Conservation (phyloP, 1,140 invertebrate genomes). For the Leguminivora glycinivorella region DNA sequence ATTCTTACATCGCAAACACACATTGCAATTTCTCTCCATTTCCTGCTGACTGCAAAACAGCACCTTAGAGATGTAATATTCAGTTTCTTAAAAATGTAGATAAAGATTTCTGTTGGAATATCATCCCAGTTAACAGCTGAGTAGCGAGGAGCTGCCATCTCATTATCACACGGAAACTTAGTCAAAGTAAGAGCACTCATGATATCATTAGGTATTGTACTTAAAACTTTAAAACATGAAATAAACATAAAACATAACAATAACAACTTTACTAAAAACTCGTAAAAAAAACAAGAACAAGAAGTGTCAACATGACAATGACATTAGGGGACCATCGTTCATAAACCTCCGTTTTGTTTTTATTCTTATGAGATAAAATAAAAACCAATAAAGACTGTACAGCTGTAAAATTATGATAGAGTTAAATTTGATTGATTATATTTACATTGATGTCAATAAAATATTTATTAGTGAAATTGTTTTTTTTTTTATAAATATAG, state of each 20-base stretch:
- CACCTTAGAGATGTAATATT: slow-evolving; percentile 40
- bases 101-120: slow-evolving; percentile 43
- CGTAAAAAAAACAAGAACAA: neutral
- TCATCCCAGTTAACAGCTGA: slow-evolving; percentile 1
- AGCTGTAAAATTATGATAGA: too few relatives aligned
- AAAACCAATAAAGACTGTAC: too few relatives aligned
- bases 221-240: too few relatives aligned
- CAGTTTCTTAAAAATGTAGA: slow-evolving; percentile 46
- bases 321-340: neutral
- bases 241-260: too few relatives aligned
- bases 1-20: slow-evolving; percentile 44
- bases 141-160: neutral
- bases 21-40: slow-evolving; percentile 42
- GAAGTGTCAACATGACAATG: neutral
- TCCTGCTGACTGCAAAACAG: slow-evolving; percentile 45
- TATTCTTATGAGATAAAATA: neutral
- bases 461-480: neutral
- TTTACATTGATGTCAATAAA: too few relatives aligned
- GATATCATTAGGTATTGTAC: too few relatives aligned
- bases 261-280: too few relatives aligned
- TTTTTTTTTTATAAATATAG: neutral
- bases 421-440: too few relatives aligned
- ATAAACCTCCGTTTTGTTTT: too few relatives aligned
- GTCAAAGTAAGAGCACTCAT: too few relatives aligned
- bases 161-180: neutral